Conservation (phyloP, 2,888 invertebrate genomes). For the Cheilosia grossa region DNA sequence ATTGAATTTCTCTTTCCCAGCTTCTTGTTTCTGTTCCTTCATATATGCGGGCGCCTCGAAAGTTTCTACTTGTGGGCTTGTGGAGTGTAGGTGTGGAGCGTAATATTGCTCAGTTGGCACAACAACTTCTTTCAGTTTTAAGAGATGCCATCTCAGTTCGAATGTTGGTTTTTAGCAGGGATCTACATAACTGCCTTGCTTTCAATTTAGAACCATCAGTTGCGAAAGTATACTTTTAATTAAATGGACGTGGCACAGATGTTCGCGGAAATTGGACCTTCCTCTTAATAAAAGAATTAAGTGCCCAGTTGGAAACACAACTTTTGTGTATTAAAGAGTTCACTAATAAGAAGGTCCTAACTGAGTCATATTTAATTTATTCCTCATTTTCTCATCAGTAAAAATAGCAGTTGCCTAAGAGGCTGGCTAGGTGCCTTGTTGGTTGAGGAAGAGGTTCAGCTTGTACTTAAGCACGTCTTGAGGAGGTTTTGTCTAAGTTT, state of each 20-base stretch:
- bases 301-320: background rate
- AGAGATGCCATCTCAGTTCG: conserved; percentile 37
- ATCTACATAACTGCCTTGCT: conserved; percentile 23
- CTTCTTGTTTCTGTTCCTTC: background rate
- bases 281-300: background rate
- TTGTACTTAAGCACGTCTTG: too few relatives aligned
- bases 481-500: too few relatives aligned
- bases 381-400: too few relatives aligned
- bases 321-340: background rate
- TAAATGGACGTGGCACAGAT: background rate
- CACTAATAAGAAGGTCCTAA: background rate
- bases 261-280: background rate
- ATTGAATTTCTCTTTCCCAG: conserved; percentile 4
- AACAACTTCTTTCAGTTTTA: conserved; percentile 22
- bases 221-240: background rate
- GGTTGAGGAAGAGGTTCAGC: too few relatives aligned
- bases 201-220: conserved; percentile 2
- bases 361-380: too few relatives aligned
- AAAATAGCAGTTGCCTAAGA: too few relatives aligned
- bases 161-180: conserved; percentile 18
- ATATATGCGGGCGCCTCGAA: conserved; percentile 18
- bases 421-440: too few relatives aligned
- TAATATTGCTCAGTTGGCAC: background rate
- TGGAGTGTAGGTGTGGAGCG: conserved; percentile 8
- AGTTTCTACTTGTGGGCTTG: background rate